Evolutionary conservation across 2,113 vertebrate genomes (phyloP), one percentile per base, ranked within the genome.

Genomic region (Python bivittatus): DNA sequence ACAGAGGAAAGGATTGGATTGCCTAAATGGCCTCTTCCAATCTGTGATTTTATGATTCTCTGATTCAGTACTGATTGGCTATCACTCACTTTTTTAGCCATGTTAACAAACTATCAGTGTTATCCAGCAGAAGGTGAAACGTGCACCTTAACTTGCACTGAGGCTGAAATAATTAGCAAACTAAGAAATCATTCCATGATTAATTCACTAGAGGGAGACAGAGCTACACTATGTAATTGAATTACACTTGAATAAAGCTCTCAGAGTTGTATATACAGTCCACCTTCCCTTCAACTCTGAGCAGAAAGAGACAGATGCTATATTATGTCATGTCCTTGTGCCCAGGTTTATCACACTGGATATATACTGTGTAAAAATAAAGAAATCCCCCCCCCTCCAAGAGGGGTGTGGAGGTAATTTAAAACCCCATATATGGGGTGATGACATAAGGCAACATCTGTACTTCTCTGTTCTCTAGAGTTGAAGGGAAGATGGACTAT

Each of bases 151-250:
- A 85, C 44, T 9, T 58, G 15, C 6, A 58, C 44, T 60, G 44
- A 6, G 72, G 53, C 25, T 53, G 91, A 89, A 89, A 61, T 92
- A 84, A 89, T 42, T 29, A 84, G 29, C 87, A 85, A 44, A 53
- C 72, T 64, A 52, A 38, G 79, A 92, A 64, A 89, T 1, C 1
- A 25, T 89, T 17, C 11, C 22, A 27, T 0, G 22, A 2, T 88
- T 88, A 23, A 61, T 92, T 89, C 87, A 64, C 57, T 92, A 89
- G 87, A 61, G 68, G 91, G 60, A 15, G 42, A 38, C 17, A 84
- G 22, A 84, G 42, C 12, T 61, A 4, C 57, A 64, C 27, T 64
- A 33, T 85, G 44, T 42, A 89, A 64, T 11, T 61, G 8, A 33
- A 13, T 23, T 64, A 42, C 8, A 29, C n/a, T 61, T 84, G 6